Evolutionary conservation across 1,140 invertebrate genomes (phyloP), one percentile per base, ranked within the genome.

Genomic region (Monochamus saltuarius): DNA sequence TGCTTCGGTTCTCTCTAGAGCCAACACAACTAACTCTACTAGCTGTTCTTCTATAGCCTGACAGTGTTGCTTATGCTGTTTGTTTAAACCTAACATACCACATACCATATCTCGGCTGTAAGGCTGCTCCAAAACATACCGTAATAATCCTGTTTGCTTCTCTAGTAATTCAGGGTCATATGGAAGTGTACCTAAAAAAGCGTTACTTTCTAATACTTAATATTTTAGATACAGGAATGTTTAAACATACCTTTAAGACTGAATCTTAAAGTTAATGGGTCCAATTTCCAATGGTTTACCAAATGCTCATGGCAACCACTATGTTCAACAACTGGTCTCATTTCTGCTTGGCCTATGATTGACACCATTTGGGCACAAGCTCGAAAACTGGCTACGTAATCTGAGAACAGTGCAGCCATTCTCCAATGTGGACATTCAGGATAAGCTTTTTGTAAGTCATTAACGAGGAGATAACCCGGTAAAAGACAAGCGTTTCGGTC

Each of bases 41-140:
- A 98, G 77, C 76, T 97, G 92, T 64, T 97, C 94, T 77, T 98
- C 95, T 14, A 99, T 75, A 0, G 92, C 90, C 53, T 88, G 85
- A 76, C 92, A 97, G 35, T 93, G 81, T 70, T 93, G 89, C 73
- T 97, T 97, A 58, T 92, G 89, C 78, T 90, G 92, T 79, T 95
- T 96, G 70, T 95, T 94, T 8, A 98, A 78, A 40, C 93, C 92
- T 14, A 98, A 80, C 91, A 98, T 97, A 0, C 88, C 90, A 62
- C 91, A 96, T 54, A 97, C 92, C 90, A 97, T 96, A 69, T 98
- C 96, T 62, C 93, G 84, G 1, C 94, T 97, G 76, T 98, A 98
- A 0, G 94, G 94, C 76, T 98, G 95, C 70, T 95, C 90, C 7
- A 99, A 77, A 11, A 98, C 93, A 78, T 97, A 96, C 61, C 91